phyloP scores from a whole-genome alignment of 1,140 invertebrate genomes.

The Pseudomyrmex cubaensis region DNA sequence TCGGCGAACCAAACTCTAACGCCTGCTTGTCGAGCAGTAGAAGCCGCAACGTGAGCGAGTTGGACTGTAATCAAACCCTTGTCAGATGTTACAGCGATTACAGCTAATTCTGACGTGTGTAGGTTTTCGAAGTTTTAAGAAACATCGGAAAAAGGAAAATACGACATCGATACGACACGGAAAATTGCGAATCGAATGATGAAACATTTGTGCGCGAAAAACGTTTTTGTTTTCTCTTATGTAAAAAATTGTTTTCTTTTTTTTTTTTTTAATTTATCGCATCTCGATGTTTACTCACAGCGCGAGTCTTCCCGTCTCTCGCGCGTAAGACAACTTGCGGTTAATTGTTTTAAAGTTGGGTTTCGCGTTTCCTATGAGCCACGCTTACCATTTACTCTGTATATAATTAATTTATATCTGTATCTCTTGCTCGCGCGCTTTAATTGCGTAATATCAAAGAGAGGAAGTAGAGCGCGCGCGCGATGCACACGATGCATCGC shows the following conservation, averaged over 20 bases:
- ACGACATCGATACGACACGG: no score
- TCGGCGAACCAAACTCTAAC: slow-evolving; percentile 30
- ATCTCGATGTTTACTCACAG: neutral
- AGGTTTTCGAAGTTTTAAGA: no score
- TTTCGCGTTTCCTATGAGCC: slow-evolving; percentile 65
- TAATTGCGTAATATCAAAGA: slow-evolving; percentile 72
- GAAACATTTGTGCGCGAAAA: neutral
- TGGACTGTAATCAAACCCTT: slow-evolving; percentile 15
- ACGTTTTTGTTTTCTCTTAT: neutral
- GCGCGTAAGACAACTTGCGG: slow-evolving; percentile 66
- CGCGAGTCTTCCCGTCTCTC: slow-evolving; percentile 33
- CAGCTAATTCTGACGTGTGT: neutral
- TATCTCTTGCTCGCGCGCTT: slow-evolving; percentile 45
- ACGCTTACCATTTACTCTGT: slow-evolving; percentile 71
- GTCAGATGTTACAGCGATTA: slow-evolving; percentile 28
- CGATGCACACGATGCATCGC: neutral
- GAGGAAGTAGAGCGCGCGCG: neutral
- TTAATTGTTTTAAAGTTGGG: slow-evolving; percentile 78
- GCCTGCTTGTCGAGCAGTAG: slow-evolving; percentile 8
- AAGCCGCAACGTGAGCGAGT: slow-evolving; percentile 5
- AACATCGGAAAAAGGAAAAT: no score
- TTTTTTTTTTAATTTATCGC: slow-evolving; percentile 5
- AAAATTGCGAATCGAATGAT: neutral
- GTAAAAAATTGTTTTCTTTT: neutral
- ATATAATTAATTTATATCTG: slow-evolving; percentile 77